Base-by-base conservation (phyloP, 2,888 invertebrate genomes). In the Mimas tiliae region DNA sequence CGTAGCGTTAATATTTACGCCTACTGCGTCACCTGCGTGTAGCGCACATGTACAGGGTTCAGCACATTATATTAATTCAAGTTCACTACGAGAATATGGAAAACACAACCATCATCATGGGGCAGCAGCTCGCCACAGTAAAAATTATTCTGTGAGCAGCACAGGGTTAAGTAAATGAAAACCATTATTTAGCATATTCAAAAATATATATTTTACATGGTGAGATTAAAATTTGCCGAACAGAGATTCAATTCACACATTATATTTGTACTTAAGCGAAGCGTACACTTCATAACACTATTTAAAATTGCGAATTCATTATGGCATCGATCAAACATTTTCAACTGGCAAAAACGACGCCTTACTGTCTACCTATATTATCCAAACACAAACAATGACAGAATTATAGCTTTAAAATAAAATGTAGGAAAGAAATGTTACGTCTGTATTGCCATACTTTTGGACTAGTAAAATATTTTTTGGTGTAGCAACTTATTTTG, bases 131-230 rank as follows among this genome's bases (percentile, higher is more conserved):
- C 27, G 27, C 27, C 27, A 27, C 2, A 27, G 27, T 27, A 27
- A 27, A 4, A 3, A 27, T 4, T 27, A n/a, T n/a, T n/a, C n/a
- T n/a, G n/a, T n/a, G n/a, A n/a, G 27, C 27, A 27, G 27, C 27
- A 27, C 27, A 27, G 19, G 47, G 55, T 12, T 7, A 19, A n/a
- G 58, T 38, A 50, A 38, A 65, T 51, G n/a, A 66, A 66, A 66
- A 63, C 45, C 21, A 66, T 16, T 16, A 87, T 85, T 82, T 83
- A 89, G 89, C 88, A 79, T 89, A 89, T 85, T 88, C 84, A 90
- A 90, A 90, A 58, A 58, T 58, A 90, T 89, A 90, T 88, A 88
- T 86, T 86, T 85, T 85, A 85, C 77, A 80, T 73, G 81, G 79
- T 73, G 80, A 85, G 81, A 80, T 80, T 82, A 84, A 83, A 84